Base-by-base conservation (phyloP, 2,888 invertebrate genomes). In the Cybosia mesomella region DNA sequence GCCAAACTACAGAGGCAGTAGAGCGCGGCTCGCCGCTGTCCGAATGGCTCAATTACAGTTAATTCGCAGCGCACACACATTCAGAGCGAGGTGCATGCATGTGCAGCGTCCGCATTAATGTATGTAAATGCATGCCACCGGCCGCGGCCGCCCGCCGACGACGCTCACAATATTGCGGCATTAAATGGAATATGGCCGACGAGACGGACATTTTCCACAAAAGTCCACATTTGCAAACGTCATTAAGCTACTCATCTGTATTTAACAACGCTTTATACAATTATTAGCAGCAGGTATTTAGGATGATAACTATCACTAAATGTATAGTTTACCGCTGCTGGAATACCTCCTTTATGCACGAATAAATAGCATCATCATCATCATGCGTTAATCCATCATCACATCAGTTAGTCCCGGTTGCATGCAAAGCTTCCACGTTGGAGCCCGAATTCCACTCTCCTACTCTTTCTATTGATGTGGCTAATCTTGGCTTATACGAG, bases 11-110 rank as follows among this genome's bases (percentile, higher is more conserved):
- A 81, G 85, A 89, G 87, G 89, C 89, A 91, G 86, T 86, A 84
- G 86, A 91, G 90, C 91, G 87, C 86, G 85, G 88, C 86, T 87
- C 81, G 87, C 88, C 89, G 87, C 88, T 92, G 90, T 92, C 90
- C 92, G 90, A 95, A 94, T 94, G 91, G 92, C 94, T 95, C 95
- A 94, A 94, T 95, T 93, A 94, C 95, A 92, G 94, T 94, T 94
- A 94, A 95, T 94, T 93, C 93, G 91, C 89, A 92, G 87, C 90
- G 90, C 91, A 94, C 94, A 94, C 93, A 94, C 90, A 94, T 92
- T 91, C 88, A 87, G 87, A 87, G 88, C 85, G 86, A 87, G 88
- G 87, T 88, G 91, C 90, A 91, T 92, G 91, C 93, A 92, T 92
- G 92, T 91, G 90, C 91, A 88, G 87, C 89, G 91, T 92, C 87